Base-by-base conservation (phyloP, 2,888 invertebrate genomes). In the Odontomyia ornata region DNA sequence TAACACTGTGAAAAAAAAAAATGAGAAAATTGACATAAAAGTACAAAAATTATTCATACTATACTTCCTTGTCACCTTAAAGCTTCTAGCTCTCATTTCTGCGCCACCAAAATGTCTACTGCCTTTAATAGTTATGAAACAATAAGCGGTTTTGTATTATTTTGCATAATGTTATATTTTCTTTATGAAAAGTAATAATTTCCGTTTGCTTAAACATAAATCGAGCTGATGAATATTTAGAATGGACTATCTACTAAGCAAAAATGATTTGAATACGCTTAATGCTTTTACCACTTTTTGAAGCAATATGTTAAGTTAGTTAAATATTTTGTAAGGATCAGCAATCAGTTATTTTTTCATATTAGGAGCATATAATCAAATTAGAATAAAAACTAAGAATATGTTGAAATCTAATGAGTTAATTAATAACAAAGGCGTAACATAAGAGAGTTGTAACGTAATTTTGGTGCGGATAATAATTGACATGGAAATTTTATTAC, bases 51-150 rank as follows among this genome's bases (percentile, higher is more conserved):
- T 56, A 72, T 65, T 15, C 27, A n/a, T n/a, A 60, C 27, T 5
- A 36, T 60, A 43, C 18, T 43, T 71, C 21, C 13, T n/a, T 27
- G 88, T 89, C 89, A 89, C 89, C 88, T 88, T 88, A 87, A 46
- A 73, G 76, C 73, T 78, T 78, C 18, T 64, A 72, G 73, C 76
- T 78, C 76, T 78, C 76, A 60, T 73, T 73, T 73, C 73, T 73
- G 76, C 78, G 76, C 77, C 77, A 77, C 77, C 78, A 78, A 78
- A 78, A 78, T 78, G 78, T 79, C 77, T 79, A 76, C 67, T 76
- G 65, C 67, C 65, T 67, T 47, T 52, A 46, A 67, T 13, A 75
- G 43, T 57, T 60, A 75, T 75, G 73, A 23, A 75, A 56, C 65
- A 65, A 1, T 13, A 65, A 65, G 36, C 36, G 65, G 21, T 27